Conservation (phyloP, 2,797 vertebrate genomes). For the Chelon auratus region DNA sequence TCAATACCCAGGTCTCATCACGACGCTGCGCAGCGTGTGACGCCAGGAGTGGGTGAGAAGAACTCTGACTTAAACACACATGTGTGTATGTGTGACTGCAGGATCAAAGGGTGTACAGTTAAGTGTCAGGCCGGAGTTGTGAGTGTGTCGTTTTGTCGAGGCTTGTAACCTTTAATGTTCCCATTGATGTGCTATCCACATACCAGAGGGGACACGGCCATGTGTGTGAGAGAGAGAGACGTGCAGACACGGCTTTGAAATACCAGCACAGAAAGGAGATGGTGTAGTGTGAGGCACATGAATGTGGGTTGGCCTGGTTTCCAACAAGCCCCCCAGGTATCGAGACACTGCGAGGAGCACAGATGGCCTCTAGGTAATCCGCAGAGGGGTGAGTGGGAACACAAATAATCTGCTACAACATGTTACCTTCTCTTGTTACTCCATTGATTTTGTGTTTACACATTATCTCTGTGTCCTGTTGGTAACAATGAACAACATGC, state of each 20-base stretch:
- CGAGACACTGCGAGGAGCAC: slow-evolving; percentile 69
- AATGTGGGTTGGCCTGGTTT: slow-evolving; percentile 76
- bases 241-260: slow-evolving; percentile 58
- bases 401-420: slow-evolving; percentile 62
- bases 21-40: background rate
- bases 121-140: slow-evolving; percentile 65
- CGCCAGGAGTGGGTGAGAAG: slow-evolving; percentile 9
- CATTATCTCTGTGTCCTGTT: slow-evolving; percentile 24
- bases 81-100: slow-evolving; percentile 7
- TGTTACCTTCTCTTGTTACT: slow-evolving; percentile 35
- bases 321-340: slow-evolving; percentile 69
- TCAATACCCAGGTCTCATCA: slow-evolving; percentile 2
- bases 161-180: slow-evolving; percentile 79
- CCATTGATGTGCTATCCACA: slow-evolving; percentile 77
- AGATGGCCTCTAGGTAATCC: slow-evolving; percentile 79
- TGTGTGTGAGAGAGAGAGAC: slow-evolving; percentile 15
- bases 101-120: slow-evolving; percentile 70
- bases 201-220: slow-evolving; percentile 64
- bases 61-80: slow-evolving; percentile 27
- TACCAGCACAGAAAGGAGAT: slow-evolving; percentile 42
- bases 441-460: slow-evolving; percentile 42
- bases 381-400: slow-evolving; percentile 54
- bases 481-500: slow-evolving; percentile 4
- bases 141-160: slow-evolving; percentile 72
- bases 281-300: slow-evolving; percentile 55